Conservation (phyloP, 2,888 invertebrate species). For the Lithophane leautieri region DNA sequence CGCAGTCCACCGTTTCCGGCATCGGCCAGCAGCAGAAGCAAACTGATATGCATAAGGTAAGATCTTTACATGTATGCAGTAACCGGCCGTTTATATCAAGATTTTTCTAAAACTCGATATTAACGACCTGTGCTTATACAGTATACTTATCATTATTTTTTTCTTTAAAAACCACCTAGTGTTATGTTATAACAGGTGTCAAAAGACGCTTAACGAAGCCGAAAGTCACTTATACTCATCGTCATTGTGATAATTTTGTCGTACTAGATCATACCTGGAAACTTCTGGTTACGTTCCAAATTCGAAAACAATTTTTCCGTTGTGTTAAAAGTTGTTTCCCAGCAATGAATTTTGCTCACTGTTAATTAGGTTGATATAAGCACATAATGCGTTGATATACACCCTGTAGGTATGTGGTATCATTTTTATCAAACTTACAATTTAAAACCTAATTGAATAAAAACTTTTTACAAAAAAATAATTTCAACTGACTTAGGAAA, state of each 20-base stretch:
- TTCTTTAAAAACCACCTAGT: background rate
- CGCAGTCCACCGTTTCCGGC: conserved; percentile 85
- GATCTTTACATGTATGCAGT: background rate
- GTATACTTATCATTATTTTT: background rate
- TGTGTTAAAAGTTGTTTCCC: background rate
- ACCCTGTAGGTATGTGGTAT: background rate
- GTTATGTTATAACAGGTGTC: background rate
- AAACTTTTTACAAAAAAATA: too few species aligned
- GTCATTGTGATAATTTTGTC: background rate
- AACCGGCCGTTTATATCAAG: background rate
- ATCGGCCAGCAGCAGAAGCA: conserved; percentile 91
- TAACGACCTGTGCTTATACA: background rate
- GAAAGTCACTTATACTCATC: background rate
- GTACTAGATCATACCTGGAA: background rate
- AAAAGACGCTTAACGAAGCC: background rate
- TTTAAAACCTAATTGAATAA: background rate
- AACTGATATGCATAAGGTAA: conserved; percentile 92
- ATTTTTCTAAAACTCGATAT: background rate
- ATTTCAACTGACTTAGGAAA: too few species aligned
- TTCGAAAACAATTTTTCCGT: background rate
- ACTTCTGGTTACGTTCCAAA: background rate
- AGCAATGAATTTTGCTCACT: background rate
- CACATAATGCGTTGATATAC: background rate
- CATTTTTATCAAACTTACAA: background rate
- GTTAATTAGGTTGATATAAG: background rate